Base-by-base conservation (phyloP, 2,888 invertebrate species). In the Lycophotia porphyrea region DNA sequence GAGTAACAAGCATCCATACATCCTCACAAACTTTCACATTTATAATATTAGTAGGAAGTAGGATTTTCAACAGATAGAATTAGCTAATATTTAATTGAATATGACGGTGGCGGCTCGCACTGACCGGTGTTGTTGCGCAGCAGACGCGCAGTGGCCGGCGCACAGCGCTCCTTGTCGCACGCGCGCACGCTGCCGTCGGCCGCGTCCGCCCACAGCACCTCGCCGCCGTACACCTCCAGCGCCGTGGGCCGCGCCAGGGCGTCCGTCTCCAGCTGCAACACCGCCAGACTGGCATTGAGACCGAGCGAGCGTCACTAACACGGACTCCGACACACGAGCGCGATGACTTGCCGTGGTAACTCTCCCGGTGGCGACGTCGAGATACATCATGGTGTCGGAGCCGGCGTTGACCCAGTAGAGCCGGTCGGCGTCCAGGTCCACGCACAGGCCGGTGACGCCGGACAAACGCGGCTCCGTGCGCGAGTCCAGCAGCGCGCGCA, bases 181-280 rank as follows among this genome's bases (percentile, higher is more conserved):
- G 96, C 95, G 93, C 97, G 97, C 88, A 98, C 97, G 34, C 97
- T 96, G 86, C 95, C 95, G 87, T 96, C 97, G 74, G 97, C 97
- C 73, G 97, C 97, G 93, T 98, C 97, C 24, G 98, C 98, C 93
- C 98, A 98, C 90, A 98, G 97, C 67, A 98, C 90, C 39, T 94
- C 94, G 47, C 97, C 97, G 87, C 97, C 96, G 93, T 97, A 97
- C 68, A 98, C 97, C 13, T 97, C 97, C 58, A 98, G 95, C 52
- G 98, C 97, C n/a, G 96, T 95, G 3, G 98, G 97, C 18, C 96
- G 95, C 67, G 95, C 94, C 82, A 95, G 3, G 1, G 24, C 13
- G 13, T 5, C n/a, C 52, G 52, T 13, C 52, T 88, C 79, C 84
- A 95, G 34, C 95, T 95, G 88, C 27, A 8, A 36, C 34, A 13